phyloP scores from a whole-genome alignment of 2,113 vertebrate genomes.

The Clarias magur region DNA sequence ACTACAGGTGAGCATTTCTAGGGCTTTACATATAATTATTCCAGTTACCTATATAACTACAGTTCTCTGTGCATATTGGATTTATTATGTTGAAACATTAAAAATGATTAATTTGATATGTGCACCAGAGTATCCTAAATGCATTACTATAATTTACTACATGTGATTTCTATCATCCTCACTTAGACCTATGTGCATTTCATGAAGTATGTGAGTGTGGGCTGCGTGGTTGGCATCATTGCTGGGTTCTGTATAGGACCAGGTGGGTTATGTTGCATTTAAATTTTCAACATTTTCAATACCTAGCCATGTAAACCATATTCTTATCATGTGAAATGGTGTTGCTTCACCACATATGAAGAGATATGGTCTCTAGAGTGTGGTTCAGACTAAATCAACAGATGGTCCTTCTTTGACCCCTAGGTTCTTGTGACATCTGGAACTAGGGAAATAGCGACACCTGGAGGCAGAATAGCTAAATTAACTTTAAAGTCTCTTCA shows the following conservation, averaged over 20 bases:
- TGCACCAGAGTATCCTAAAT: background rate
- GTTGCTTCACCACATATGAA: conserved; percentile 17
- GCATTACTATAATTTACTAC: background rate
- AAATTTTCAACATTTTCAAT: conserved; percentile 14
- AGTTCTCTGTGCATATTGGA: background rate
- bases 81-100: background rate
- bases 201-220: conserved; percentile 81
- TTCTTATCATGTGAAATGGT: conserved; percentile 1
- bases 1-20: conserved; percentile 75
- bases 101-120: background rate
- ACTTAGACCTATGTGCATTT: conserved; percentile 72
- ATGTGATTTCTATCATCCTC: background rate
- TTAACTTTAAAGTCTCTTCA: background rate
- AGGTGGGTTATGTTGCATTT: conserved; percentile 67
- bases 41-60: background rate
- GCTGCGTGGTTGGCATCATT: conserved; percentile 87
- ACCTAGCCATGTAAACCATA: background rate
- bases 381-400: conserved; percentile 43
- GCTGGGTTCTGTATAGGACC: conserved; percentile 90
- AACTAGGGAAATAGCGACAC: conserved; percentile 59
- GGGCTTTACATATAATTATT: too few species aligned
- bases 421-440: conserved; percentile 42
- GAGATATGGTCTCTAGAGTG: conserved; percentile 27
- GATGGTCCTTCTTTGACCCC: conserved; percentile 41
- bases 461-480: conserved; percentile 51